Percentiles rank a stretch among this genome's conserved stretches.
Evolutionary conservation across 1,140 invertebrate genomes (phyloP).

Genomic region (Euwallacea similis): DNA sequence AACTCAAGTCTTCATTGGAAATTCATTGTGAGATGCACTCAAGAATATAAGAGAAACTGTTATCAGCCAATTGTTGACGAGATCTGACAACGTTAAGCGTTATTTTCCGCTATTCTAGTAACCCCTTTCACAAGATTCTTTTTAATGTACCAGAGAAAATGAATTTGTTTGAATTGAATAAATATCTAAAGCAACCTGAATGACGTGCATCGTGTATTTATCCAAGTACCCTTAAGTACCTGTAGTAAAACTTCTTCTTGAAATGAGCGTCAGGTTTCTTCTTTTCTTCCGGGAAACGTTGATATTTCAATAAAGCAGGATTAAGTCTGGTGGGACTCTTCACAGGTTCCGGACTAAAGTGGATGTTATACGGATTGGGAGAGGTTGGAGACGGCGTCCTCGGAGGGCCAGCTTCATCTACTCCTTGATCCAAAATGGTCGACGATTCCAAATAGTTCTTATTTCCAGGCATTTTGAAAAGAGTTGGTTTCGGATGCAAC

Average conservation of each 20-base stretch:
- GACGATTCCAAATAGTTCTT: conserved; percentile 56
- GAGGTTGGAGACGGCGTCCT: conserved; percentile 69
- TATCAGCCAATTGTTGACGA: too few relatives aligned
- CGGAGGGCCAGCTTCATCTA: conserved; percentile 62
- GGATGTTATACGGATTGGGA: conserved; percentile 54
- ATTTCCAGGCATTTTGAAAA: conserved; percentile 53
- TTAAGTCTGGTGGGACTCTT: conserved; percentile 47
- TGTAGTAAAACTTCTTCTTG: conserved; percentile 74
- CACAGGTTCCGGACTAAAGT: conserved; percentile 53
- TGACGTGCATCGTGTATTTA: too few relatives aligned
- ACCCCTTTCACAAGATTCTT: too few relatives aligned
- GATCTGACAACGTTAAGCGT: too few relatives aligned
- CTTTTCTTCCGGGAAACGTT: conserved; percentile 62
- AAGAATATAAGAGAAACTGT: too few relatives aligned
- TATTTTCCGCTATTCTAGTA: too few relatives aligned
- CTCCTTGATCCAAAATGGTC: conserved; percentile 52
- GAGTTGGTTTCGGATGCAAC: conserved; percentile 50
- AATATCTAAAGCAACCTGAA: too few relatives aligned
- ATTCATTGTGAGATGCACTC: too few relatives aligned
- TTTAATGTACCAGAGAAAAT: too few relatives aligned
- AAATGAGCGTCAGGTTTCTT: conserved; percentile 65
- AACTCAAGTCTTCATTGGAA: too few relatives aligned
- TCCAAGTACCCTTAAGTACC: background rate
- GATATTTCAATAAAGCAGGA: conserved; percentile 63
- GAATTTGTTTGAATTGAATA: too few relatives aligned